Evolutionary conservation across 2,113 vertebrate species (phyloP).

Genomic region (Vidua macroura): DNA sequence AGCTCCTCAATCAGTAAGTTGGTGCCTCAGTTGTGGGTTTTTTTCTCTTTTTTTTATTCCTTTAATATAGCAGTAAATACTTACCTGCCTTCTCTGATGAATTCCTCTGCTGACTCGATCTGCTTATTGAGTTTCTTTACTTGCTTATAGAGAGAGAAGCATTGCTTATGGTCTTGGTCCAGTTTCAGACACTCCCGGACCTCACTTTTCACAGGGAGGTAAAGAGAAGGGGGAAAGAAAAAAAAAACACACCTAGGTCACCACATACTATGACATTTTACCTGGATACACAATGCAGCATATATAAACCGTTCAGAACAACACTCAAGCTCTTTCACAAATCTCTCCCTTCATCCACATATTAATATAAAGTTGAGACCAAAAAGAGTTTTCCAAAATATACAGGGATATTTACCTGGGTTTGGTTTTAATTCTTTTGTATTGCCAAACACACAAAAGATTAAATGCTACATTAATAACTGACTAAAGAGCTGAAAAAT

Average conservation of each 20-base stretch:
- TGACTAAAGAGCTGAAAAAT: background rate
- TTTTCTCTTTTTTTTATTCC: background rate
- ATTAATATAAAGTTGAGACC: background rate
- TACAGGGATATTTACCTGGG: background rate
- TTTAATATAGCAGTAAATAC: background rate
- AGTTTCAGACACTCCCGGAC: slow-evolving; percentile 96
- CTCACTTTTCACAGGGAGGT: slow-evolving; percentile 76
- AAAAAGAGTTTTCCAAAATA: background rate
- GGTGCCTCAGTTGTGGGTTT: background rate
- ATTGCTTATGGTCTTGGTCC: slow-evolving; percentile 95
- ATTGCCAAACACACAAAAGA: background rate
- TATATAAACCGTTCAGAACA: background rate
- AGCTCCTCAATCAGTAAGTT: background rate
- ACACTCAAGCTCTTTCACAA: background rate
- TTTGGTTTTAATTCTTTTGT: background rate
- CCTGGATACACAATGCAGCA: background rate
- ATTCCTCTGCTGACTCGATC: slow-evolving; percentile 87
- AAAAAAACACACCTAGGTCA: background rate
- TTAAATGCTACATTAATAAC: background rate
- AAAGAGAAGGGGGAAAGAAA: background rate
- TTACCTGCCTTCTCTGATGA: slow-evolving; percentile 90
- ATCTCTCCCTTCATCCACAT: background rate
- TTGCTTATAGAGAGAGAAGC: slow-evolving; percentile 95
- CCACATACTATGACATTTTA: background rate
- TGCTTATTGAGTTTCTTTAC: slow-evolving; percentile 97